A percentile compares a stretch with the other conserved stretches of the same genome.
These are phyloP conservation scores for Epicampocera succincta DNA, from an alignment of 2,888 invertebrate genomes.

Conservation along the genomic window DNA sequence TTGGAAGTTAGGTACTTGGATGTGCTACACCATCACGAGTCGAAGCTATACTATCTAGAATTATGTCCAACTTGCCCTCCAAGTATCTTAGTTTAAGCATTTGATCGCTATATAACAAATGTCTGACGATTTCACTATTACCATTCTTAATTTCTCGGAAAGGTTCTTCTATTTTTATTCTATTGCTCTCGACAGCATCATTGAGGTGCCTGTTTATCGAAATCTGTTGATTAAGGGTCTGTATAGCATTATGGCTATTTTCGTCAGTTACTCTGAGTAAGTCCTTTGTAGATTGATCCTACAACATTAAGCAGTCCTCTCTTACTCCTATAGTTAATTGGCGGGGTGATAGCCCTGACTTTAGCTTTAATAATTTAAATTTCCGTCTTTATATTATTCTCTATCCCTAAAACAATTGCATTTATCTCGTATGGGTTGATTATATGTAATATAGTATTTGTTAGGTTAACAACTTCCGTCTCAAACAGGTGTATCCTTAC, in stretches of 20 bases:
- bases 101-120: neutral
- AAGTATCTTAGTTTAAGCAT: conserved; percentile 15
- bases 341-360: neutral
- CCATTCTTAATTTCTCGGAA: neutral
- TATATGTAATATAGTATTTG: conserved; percentile 7
- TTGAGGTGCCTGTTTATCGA: conserved; percentile 11
- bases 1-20: neutral
- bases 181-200: neutral
- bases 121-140: neutral
- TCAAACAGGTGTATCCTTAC: conserved; percentile 15
- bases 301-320: conserved; percentile 6
- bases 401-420: conserved; percentile 14
- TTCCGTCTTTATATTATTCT: conserved; percentile 2
- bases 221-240: conserved; percentile 1
- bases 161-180: neutral
- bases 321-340: neutral
- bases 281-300: neutral
- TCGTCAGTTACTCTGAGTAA: conserved; percentile 11
- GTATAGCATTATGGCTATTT: conserved; percentile 11
- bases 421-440: conserved; percentile 16
- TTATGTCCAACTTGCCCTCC: conserved; percentile 2
- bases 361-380: conserved; percentile 10
- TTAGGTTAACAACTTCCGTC: conserved; percentile 18
- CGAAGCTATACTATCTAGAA: conserved; percentile 3
- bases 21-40: neutral